Base-by-base conservation (phyloP, 2,113 vertebrate species). In the Centrocercus urophasianus region DNA sequence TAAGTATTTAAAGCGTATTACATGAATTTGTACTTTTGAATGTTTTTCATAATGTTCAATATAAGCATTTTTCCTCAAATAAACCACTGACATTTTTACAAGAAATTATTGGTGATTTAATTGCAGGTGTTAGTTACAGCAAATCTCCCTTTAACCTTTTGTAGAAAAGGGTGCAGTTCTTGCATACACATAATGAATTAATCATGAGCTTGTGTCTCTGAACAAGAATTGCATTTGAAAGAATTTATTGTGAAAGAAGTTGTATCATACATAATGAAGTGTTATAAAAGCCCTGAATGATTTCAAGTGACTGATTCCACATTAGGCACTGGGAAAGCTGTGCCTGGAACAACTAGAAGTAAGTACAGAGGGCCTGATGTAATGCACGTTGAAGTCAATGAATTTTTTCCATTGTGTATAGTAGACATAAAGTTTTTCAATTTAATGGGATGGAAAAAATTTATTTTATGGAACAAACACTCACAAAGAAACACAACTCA, bases 231-330 rank as follows among this genome's bases (percentile, higher is more conserved):
- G 43, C 47, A 56, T 80, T 86, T 91, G 74, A 91, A 93, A 89
- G 21, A 76, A 86, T 65, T 83, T 76, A 52, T 85, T 85, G 82
- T 88, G 64, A 93, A 95, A 93, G 67, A 60, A 80, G 50, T 90
- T 91, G 56, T 89, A 86, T 94, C 75, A 86, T 89, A 45, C 65
- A 40, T 91, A 93, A 95, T 93, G 89, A 95, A 95, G 89, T 88
- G 88, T 69, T 95, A 81, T 78, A 83, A 93, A 93, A 72, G 52
- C 47, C 69, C 60, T 81, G 72, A 89, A 83, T 61, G 13, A 71
- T 81, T 93, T 96, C 43, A 77, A 91, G 71, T 83, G 32, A 86
- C 84, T 94, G 91, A 88, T 21, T 24, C 43, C 64, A 74, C 6
- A 11, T 78, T 74, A 91, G 43, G 5, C 75, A 79, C 50, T 63